phyloP scores from a whole-genome alignment of 2,113 vertebrate species.

The Astatoreochromis straeleni region DNA sequence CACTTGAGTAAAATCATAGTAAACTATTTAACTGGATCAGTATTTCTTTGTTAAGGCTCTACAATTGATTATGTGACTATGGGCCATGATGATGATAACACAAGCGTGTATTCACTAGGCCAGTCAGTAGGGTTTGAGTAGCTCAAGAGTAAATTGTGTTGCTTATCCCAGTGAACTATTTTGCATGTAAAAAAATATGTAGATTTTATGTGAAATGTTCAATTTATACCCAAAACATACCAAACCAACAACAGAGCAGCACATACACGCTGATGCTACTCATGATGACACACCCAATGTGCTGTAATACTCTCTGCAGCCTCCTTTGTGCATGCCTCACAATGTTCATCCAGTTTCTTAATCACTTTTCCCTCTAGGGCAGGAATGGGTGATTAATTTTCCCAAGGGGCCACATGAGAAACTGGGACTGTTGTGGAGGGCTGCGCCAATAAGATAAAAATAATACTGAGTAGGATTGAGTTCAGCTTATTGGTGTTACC shows the following conservation, averaged over 20 bases:
- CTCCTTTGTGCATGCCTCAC: neutral
- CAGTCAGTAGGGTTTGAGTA: neutral
- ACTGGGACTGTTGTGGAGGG: neutral
- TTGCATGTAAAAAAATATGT: neutral
- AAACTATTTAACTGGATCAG: neutral
- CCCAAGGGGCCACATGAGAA: neutral
- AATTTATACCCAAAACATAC: neutral
- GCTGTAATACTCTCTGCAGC: neutral
- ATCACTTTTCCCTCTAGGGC: neutral
- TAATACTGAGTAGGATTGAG: neutral
- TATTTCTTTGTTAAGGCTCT: neutral
- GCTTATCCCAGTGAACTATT: neutral
- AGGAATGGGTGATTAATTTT: neutral
- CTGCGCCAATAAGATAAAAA: neutral
- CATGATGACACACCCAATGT: neutral
- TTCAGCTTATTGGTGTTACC: neutral
- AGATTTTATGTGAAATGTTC: neutral
- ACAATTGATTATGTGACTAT: neutral
- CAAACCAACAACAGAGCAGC: neutral
- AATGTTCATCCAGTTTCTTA: neutral
- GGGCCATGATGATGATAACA: neutral
- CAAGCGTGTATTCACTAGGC: neutral
- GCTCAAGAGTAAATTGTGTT: neutral
- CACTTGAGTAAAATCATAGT: slow-evolving; percentile 84
- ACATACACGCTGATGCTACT: neutral